Evolutionary conservation across 1,140 invertebrate species (phyloP).

Genomic region (Bombus balteatus): DNA sequence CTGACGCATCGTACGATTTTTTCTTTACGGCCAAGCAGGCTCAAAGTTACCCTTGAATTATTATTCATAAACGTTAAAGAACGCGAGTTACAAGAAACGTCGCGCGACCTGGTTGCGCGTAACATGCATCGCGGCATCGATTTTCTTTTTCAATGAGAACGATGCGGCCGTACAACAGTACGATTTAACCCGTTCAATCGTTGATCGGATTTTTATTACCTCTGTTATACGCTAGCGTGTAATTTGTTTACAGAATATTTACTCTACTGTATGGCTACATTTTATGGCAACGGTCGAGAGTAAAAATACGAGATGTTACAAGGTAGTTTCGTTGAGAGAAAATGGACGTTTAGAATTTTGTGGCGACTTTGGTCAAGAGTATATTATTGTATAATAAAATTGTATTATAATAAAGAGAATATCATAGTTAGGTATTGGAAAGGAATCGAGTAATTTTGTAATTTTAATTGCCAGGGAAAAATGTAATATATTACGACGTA

Average conservation of each 20-base stretch:
- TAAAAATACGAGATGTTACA: no score
- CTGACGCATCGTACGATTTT: neutral
- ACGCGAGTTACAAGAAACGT: neutral
- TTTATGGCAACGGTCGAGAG: neutral
- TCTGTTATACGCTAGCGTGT: neutral
- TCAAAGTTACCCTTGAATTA: neutral
- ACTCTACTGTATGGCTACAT: no score
- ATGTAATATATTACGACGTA: no score
- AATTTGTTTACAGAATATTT: neutral
- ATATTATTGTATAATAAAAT: no score
- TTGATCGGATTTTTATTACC: neutral
- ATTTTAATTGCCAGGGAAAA: no score
- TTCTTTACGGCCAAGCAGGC: neutral
- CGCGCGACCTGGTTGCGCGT: neutral
- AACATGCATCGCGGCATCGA: neutral
- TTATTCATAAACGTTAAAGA: neutral
- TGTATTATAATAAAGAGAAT: no score
- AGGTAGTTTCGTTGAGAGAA: no score
- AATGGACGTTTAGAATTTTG: no score
- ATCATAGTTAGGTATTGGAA: no score
- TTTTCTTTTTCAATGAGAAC: neutral
- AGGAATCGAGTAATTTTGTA: no score
- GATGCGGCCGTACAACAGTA: neutral
- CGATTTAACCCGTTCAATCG: neutral
- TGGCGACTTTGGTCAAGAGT: neutral